Base-by-base conservation (phyloP, 2,797 vertebrate genomes). In the Macropodus opercularis region DNA sequence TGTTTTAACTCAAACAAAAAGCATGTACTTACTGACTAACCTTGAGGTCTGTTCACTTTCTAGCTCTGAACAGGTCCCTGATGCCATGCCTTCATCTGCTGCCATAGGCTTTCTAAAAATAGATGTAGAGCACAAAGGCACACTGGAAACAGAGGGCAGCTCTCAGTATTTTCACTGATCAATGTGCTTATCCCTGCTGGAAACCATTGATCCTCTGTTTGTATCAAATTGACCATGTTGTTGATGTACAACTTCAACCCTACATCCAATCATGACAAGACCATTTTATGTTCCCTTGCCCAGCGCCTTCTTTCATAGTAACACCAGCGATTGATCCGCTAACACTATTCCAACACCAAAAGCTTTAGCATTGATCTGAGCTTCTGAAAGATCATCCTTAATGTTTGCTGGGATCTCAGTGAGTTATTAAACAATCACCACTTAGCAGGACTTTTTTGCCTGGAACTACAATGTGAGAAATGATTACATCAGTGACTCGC, bases 31-130 rank as follows among this genome's bases (percentile, higher is more conserved):
- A 84, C 84, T 87, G 77, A 46, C 42, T 79, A 83, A 89, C 87
- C 84, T 87, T 84, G 85, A 79, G 87, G 81, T 87, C 83, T 85
- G 82, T 84, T 79, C 84, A 83, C 85, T 83, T 81, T 86, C 80
- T 86, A 86, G 85, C 83, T 89, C 77, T 85, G 85, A 90, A 86
- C 77, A 77, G 84, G 84, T 85, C 79, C 80, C 79, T 68, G 72
- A 83, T 87, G 84, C 75, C 52, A 62, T 80, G 85, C 71, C 77
- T 81, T 88, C 74, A 85, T 84, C 63, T 80, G 74, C 76, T 85
- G 84, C 84, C 73, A 85, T 64, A 73, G 84, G 81, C 74, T 80
- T 82, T 84, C 86, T 89, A 91, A 88, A 90, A 89, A 91, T 92
- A 91, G 73, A 75, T 3, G 34, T 57, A 58, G 66, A 58, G 58